A percentile compares a stretch with the other conserved stretches of the same genome.
These are phyloP conservation scores for Heliconius melpomene DNA, from an alignment of 1,140 invertebrate species.

Conservation along the genomic window DNA sequence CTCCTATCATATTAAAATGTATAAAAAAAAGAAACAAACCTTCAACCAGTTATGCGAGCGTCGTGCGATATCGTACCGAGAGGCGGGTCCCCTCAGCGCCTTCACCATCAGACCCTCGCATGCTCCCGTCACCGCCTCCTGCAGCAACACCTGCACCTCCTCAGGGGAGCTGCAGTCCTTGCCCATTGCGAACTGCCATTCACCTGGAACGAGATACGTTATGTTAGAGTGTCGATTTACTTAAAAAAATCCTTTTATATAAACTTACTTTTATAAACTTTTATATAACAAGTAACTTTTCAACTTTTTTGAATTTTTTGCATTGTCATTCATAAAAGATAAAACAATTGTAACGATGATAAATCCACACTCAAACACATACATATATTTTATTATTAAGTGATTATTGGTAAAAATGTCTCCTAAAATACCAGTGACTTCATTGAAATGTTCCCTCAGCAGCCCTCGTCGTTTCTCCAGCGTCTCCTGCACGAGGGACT, in stretches of 20 bases:
- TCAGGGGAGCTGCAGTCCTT: conserved; percentile 94
- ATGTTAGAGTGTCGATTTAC: too few relatives aligned
- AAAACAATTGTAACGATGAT: too few relatives aligned
- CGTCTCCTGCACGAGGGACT: conserved; percentile 90
- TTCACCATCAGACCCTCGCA: conserved; percentile 99
- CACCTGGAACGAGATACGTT: conserved; percentile 58
- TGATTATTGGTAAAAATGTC: too few relatives aligned
- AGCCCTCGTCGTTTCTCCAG: conserved; percentile 89
- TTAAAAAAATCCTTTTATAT: too few relatives aligned
- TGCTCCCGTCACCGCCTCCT: conserved; percentile 96
- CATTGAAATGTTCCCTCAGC: conserved; percentile 68
- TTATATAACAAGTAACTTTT: too few relatives aligned
- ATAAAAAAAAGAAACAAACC: conserved; percentile 41
- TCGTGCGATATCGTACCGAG: conserved; percentile 99
- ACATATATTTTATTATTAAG: too few relatives aligned
- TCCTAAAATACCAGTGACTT: too few relatives aligned
- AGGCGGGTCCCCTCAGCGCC: conserved; percentile 92
- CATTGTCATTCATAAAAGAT: too few relatives aligned
- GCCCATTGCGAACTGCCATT: conserved; percentile 94
- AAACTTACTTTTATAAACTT: too few relatives aligned
- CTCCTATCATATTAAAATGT: too few relatives aligned
- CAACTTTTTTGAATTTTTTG: too few relatives aligned
- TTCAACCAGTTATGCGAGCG: conserved; percentile 98
- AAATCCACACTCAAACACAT: too few relatives aligned
- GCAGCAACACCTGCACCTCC: conserved; percentile 96